Evolutionary conservation across 2,888 invertebrate species (phyloP).

Genomic region (Ctenicera cuprea): DNA sequence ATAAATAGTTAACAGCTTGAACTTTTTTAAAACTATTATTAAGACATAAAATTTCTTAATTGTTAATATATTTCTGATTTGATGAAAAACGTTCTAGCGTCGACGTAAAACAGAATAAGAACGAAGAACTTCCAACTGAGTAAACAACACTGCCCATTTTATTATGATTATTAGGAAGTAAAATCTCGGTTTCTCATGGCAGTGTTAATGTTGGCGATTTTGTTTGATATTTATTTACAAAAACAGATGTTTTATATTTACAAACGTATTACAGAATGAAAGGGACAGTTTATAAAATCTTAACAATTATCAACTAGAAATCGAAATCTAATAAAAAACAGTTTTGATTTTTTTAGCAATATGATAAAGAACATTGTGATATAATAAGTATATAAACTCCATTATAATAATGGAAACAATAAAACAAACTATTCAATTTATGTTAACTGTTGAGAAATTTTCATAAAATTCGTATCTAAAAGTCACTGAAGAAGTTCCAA

Average conservation of each 20-base stretch:
- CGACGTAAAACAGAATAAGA: no score
- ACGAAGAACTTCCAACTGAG: no score
- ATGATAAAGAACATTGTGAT: constrained; percentile 35
- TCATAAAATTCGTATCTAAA: neutral
- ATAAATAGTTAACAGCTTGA: no score
- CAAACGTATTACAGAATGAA: constrained; percentile 44
- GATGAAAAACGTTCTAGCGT: no score
- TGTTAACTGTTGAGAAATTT: constrained; percentile 4
- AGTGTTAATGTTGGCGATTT: constrained; percentile 3
- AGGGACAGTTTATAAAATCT: constrained; percentile 46
- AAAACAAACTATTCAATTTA: constrained; percentile 6
- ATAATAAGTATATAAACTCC: constrained; percentile 17
- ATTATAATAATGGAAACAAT: constrained; percentile 12
- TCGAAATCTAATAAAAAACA: constrained; percentile 34
- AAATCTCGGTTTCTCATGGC: neutral
- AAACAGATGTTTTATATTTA: constrained; percentile 46
- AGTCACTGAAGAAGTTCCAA: constrained; percentile 7
- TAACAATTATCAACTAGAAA: constrained; percentile 45
- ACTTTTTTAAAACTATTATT: no score
- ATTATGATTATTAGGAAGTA: no score
- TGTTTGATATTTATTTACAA: constrained; percentile 47
- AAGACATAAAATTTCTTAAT: no score
- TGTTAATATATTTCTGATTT: no score
- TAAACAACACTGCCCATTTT: no score
- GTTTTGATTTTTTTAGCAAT: constrained; percentile 27